These are phyloP conservation scores for Geodia barretti DNA, from an alignment of 37 sponge, comb jelly and placozoan genomes.

Conservation along the genomic window DNA sequence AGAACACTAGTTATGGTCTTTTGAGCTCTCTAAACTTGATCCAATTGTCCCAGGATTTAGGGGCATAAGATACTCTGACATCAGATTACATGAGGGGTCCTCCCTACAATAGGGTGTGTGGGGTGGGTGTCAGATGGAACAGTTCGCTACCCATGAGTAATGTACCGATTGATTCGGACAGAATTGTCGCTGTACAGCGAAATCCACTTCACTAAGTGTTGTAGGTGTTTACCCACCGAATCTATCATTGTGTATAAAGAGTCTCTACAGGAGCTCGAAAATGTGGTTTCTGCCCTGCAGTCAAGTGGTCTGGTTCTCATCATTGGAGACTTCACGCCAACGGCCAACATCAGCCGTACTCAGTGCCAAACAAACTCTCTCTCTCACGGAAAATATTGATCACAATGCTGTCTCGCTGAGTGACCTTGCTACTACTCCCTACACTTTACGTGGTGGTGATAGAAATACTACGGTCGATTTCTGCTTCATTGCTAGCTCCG, in stretches of 20 bases:
- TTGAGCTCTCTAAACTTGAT: slow-evolving; percentile 1
- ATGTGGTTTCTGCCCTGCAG: not conserved
- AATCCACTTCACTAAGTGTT: not conserved
- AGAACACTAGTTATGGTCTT: slow-evolving; percentile 22
- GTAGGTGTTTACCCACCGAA: slow-evolving; percentile 13
- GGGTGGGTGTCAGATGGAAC: not conserved
- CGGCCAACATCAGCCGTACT: not conserved
- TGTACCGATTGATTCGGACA: slow-evolving; percentile 1
- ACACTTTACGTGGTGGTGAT: slow-evolving; percentile 1
- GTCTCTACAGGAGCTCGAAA: slow-evolving; percentile 4
- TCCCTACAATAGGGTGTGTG: no score
- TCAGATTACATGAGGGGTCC: not conserved
- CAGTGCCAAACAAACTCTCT: not conserved
- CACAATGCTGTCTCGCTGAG: slow-evolving; percentile 1
- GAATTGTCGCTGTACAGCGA: slow-evolving; percentile 8
- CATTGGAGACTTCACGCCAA: slow-evolving; percentile 23
- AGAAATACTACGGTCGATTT: slow-evolving; percentile 1
- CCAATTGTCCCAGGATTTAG: not conserved
- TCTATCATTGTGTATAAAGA: slow-evolving; percentile 2
- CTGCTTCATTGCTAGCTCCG: not conserved
- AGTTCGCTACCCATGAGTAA: not conserved
- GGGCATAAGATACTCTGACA: slow-evolving; percentile 1
- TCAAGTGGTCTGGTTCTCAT: slow-evolving; percentile 2
- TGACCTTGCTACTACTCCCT: not conserved
- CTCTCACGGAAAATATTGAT: not conserved